Percentiles rank a stretch among this genome's conserved stretches.
These are phyloP conservation scores for Stenurella melanura DNA, from an alignment of 2,888 invertebrate species.

Conservation along the genomic window DNA sequence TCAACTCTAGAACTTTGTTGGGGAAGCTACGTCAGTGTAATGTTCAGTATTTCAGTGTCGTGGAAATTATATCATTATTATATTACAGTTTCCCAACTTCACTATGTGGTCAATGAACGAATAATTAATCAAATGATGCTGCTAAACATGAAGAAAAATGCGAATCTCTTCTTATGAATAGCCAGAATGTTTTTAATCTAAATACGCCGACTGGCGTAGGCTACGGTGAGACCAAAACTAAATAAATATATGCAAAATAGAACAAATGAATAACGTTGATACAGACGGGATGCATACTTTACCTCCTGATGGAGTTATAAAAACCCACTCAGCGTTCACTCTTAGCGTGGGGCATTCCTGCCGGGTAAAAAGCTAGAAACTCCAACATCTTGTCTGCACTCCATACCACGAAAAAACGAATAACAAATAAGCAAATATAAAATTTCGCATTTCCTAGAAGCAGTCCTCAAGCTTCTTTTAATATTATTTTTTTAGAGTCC, in stretches of 20 bases:
- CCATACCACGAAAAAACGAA: constrained; percentile 8
- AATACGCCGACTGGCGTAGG: background rate
- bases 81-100: no score
- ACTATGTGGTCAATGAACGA: no score
- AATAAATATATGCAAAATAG: constrained; percentile 32
- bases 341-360: constrained; percentile 53
- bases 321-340: constrained; percentile 48
- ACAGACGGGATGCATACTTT: constrained; percentile 51
- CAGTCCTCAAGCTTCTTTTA: background rate
- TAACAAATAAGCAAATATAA: constrained; percentile 25
- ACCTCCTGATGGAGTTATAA: constrained; percentile 56
- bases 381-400: constrained; percentile 29
- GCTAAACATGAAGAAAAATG: no score
- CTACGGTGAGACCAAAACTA: constrained; percentile 11
- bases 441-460: constrained; percentile 27
- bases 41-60: no score
- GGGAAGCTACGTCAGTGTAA: no score
- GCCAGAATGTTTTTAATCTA: no score
- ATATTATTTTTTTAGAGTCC: constrained; percentile 12
- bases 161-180: no score
- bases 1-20: no score
- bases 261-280: constrained; percentile 39
- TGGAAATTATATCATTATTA: no score
- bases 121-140: no score
- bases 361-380: constrained; percentile 29